phyloP scores from a whole-genome alignment of 1,140 invertebrate genomes.

The Drosophila insularis region DNA sequence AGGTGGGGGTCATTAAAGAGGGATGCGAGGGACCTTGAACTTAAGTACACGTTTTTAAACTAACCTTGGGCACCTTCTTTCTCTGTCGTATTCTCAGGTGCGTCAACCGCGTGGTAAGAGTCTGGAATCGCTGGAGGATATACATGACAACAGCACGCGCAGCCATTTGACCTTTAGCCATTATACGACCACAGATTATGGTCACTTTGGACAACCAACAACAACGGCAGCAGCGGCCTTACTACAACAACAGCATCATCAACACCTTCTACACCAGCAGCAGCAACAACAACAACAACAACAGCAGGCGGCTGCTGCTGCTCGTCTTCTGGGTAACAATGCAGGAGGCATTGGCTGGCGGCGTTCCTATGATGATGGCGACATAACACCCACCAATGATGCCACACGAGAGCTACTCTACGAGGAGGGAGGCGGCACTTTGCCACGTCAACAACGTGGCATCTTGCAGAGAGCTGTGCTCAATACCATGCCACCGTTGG shows the following conservation, averaged over 20 bases:
- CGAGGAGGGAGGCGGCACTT: constrained; percentile 88
- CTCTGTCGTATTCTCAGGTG: constrained; percentile 72
- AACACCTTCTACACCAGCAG: constrained; percentile 65
- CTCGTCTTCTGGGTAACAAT: constrained; percentile 73
- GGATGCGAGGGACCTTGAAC: constrained; percentile 52
- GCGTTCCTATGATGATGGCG: constrained; percentile 93
- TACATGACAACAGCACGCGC: constrained; percentile 84
- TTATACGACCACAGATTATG: constrained; percentile 80
- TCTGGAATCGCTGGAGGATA: constrained; percentile 91
- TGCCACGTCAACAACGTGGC: constrained; percentile 89
- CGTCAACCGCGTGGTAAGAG: constrained; percentile 90
- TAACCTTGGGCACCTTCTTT: not conserved
- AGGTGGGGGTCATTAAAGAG: constrained; percentile 64
- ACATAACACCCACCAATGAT: constrained; percentile 94
- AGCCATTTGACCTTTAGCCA: constrained; percentile 85
- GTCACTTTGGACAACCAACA: constrained; percentile 82
- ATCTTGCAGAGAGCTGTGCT: constrained; percentile 76
- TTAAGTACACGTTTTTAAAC: constrained; percentile 32
- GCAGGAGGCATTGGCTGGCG: constrained; percentile 85
- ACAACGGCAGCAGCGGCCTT: constrained; percentile 81
- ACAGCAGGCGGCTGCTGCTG: constrained; percentile 63
- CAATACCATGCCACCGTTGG: constrained; percentile 76
- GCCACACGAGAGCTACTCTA: constrained; percentile 83
- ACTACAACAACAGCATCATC: constrained; percentile 82
- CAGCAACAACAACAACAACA: constrained; percentile 51